Base-by-base conservation (phyloP, 2,888 invertebrate genomes). In the Lysandra coridon region DNA sequence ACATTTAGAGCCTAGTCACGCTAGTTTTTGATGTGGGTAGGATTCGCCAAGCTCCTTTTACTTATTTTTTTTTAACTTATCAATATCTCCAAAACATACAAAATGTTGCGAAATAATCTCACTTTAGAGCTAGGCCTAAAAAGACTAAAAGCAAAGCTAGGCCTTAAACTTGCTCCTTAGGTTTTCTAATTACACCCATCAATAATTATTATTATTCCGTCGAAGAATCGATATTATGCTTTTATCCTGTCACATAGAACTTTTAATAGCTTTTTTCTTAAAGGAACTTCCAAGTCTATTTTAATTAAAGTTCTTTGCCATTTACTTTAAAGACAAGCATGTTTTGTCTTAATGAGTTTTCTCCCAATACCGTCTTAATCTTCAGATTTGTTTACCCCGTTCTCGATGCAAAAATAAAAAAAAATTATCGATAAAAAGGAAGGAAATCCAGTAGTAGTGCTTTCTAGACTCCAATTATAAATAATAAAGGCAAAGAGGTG, bases 321-420 rank as follows among this genome's bases (percentile, higher is more conserved):
- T 76, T 76, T 76, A 33, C 76, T 76, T 76, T 76, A 30, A 76
- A 76, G 57, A 76, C 57, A 76, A 76, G 76, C 76, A 33, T 76
- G 76, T 76, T 76, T 76, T 76, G 76, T 76, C 76, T 76, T 76
- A 76, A 76, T 76, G 53, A 76, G 57, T 76, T 76, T 76, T 57
- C 57, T 76, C 76, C 33, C 76, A 53, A 57, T 33, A 53, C 53
- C 76, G 30, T 75, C 75, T 75, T 75, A 76, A 76, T 76, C 53
- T 23, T 33, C 53, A 53, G 53, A 76, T 76, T 76, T 76, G 76
- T 76, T 75, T 57, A 76, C 76, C 7, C 30, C 33, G 14, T 44
- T 49, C 14, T 49, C 30, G 49, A 44, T 14, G 44, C 4, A 49
- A 23, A 49, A 7, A 44, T n/a, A n/a, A n/a, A 23, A 23, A 23